Evolutionary conservation across 2,113 vertebrate species (phyloP).

Genomic region (Spheniscus mendiculus): DNA sequence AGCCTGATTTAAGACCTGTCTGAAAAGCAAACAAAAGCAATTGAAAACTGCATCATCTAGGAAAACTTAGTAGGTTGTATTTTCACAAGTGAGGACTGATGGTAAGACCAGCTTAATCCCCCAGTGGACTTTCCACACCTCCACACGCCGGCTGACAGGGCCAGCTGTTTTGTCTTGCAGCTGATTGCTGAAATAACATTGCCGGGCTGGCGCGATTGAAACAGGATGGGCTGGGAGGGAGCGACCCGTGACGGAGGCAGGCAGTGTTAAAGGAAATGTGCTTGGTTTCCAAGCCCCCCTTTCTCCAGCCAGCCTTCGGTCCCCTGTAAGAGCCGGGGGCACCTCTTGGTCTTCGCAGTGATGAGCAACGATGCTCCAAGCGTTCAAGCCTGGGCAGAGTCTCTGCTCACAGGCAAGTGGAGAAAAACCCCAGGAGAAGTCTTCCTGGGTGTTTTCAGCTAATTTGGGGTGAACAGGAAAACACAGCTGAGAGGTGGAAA

Average conservation of each 20-base stretch:
- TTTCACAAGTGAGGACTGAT: constrained; percentile 69
- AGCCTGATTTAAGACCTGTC: constrained; percentile 65
- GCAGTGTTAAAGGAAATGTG: background rate
- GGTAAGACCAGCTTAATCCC: constrained; percentile 63
- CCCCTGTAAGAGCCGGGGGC: fast-evolving
- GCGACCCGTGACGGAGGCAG: background rate
- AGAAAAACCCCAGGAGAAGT: background rate
- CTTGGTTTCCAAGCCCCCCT: background rate
- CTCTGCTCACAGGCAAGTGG: background rate
- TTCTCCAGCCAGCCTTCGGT: background rate
- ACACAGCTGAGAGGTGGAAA: background rate
- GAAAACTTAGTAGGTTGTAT: constrained; percentile 66
- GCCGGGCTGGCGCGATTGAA: background rate
- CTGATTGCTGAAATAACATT: constrained; percentile 29
- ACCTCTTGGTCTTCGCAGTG: background rate
- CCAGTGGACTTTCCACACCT: constrained; percentile 56
- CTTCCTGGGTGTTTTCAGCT: background rate
- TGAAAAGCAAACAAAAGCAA: constrained; percentile 66
- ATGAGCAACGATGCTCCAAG: background rate
- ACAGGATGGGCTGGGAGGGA: background rate
- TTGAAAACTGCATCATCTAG: constrained; percentile 62
- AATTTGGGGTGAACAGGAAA: background rate
- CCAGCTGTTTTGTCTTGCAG: constrained; percentile 67
- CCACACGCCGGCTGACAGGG: background rate
- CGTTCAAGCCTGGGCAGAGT: background rate